phyloP scores from a whole-genome alignment of 1,140 invertebrate genomes.

The Bombus soroeensis region DNA sequence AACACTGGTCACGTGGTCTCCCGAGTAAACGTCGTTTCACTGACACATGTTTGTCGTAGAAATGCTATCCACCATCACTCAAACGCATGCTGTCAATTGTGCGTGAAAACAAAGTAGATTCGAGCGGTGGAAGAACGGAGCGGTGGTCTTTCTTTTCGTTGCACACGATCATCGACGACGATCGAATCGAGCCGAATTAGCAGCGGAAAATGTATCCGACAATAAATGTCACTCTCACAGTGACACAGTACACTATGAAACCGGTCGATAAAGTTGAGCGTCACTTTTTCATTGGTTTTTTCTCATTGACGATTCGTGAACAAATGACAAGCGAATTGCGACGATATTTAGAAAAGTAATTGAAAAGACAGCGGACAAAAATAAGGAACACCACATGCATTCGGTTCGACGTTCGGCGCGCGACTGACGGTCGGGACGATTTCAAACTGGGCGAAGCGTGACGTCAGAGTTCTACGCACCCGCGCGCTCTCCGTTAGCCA shows the following conservation, averaged over 20 bases:
- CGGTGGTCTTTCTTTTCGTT: not conserved
- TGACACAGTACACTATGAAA: not conserved
- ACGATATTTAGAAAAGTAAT: not conserved
- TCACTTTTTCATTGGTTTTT: not conserved
- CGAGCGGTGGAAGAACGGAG: not conserved
- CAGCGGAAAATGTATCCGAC: not conserved
- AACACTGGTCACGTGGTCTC: slow-evolving; percentile 29
- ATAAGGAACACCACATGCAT: slow-evolving; percentile 12
- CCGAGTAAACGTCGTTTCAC: not conserved
- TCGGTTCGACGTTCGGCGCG: slow-evolving; percentile 70
- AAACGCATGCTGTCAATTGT: not conserved
- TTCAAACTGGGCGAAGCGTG: slow-evolving; percentile 71
- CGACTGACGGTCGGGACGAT: slow-evolving; percentile 70
- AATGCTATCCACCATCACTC: slow-evolving; percentile 22
- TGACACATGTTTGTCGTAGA: not conserved
- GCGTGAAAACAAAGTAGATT: not conserved
- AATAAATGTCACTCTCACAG: not conserved
- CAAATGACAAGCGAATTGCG: not conserved
- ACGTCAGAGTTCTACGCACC: slow-evolving; percentile 67
- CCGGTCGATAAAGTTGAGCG: not conserved
- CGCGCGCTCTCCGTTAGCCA: slow-evolving; percentile 35
- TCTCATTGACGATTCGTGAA: not conserved
- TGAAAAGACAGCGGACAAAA: not conserved
- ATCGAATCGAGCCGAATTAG: not conserved
- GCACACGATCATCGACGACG: not conserved